Evolutionary conservation across 2,113 vertebrate species (phyloP), one percentile per base, ranked within the genome.

Genomic region (Myxocyprinus asiaticus): DNA sequence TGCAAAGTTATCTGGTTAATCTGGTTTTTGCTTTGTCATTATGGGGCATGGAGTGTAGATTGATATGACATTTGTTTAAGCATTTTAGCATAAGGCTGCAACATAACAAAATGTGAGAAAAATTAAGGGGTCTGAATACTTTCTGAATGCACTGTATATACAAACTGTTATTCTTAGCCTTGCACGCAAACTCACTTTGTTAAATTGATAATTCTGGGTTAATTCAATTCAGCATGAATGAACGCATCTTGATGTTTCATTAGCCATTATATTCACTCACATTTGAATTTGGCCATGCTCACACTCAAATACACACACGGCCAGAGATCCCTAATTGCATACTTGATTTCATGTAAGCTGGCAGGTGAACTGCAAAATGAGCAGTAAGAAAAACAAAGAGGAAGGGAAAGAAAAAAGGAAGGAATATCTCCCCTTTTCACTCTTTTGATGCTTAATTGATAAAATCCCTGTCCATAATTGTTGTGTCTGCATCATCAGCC

Each of bases 321-420:
- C 45, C 48, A 63, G 7, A 79, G 12, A 61, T 12, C 50, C 50
- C 12, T 63, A 71, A 33, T 53, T 71, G 56, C 48, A 9, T 47
- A 67, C 45, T 76, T 61, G 42, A 85, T 75, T 61, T 14, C 65
- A 53, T 58, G 44, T 33, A 59, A 42, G 85, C 56, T 65, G 79
- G 15, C 3, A 45, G 78, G 69, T 76, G 85, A 90, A 87, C 85
- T 83, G 50, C 81, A 87, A 88, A 87, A 76, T 65, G 55, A 66
- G 67, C 33, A 66, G 4, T n/a, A 78, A 76, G 72, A 48, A 14
- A 79, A 50, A 83, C 82, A 58, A 14, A 51, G 81, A 83, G 65
- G 76, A 85, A 82, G 45, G 66, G 50, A 72, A 17, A 47, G 61
- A 64, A 53, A 64, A 61, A 58, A 72, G 64, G 70, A 78, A 62